A percentile compares a stretch with the other conserved stretches of the same genome.
phyloP scores from a whole-genome alignment of 2,888 invertebrate species.

The Selenia dentaria region DNA sequence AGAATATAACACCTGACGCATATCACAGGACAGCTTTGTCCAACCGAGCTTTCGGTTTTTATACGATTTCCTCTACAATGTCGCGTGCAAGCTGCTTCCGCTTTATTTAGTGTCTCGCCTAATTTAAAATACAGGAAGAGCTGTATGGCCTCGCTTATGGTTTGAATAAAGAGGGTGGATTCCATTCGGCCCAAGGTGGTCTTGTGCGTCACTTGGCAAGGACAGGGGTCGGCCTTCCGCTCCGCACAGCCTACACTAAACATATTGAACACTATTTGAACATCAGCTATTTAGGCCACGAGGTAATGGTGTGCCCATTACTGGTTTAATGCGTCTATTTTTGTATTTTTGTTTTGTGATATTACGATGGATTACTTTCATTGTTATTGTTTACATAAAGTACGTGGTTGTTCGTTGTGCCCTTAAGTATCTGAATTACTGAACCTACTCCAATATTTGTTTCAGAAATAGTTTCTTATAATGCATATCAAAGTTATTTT shows the following conservation, averaged over 20 bases:
- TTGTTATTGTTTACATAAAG: neutral
- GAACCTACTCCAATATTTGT: too few species aligned
- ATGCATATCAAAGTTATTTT: too few species aligned
- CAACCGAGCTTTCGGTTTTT: too few species aligned
- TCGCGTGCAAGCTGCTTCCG: conserved; percentile 9
- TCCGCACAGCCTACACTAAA: conserved; percentile 22
- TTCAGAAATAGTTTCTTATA: too few species aligned
- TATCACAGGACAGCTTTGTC: too few species aligned
- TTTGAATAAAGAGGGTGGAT: conserved; percentile 38
- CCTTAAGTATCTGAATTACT: too few species aligned
- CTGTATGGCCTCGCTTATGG: conserved; percentile 33
- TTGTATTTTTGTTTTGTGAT: conserved; percentile 10
- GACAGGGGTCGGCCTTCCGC: conserved; percentile 47
- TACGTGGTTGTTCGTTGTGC: too few species aligned
- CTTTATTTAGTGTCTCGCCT: conserved; percentile 8
- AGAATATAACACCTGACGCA: too few species aligned
- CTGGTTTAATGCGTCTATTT: conserved; percentile 39
- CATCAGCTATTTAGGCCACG: conserved; percentile 52
- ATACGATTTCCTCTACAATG: conserved; percentile 6
- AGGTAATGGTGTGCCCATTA: conserved; percentile 48
- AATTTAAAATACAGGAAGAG: conserved; percentile 30
- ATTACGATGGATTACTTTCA: neutral
- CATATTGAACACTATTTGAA: conserved; percentile 53
- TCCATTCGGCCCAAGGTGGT: conserved; percentile 57
- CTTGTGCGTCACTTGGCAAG: conserved; percentile 64